Evolutionary conservation across 2,113 vertebrate genomes (phyloP).

Genomic region (Heterotilapia buettikoferi): DNA sequence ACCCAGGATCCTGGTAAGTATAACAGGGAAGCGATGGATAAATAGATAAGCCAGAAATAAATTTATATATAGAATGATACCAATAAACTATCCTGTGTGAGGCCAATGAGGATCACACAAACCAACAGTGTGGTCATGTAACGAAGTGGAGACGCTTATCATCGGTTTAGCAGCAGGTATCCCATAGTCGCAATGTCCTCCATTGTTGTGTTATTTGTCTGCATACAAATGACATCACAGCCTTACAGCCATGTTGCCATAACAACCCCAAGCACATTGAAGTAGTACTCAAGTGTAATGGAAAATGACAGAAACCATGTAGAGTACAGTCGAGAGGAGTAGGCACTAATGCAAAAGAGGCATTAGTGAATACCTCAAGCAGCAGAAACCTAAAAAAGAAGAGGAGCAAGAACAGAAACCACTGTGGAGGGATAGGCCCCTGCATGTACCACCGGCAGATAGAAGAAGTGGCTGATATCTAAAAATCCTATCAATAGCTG

Average conservation of each 20-base stretch:
- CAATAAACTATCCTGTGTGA: not conserved
- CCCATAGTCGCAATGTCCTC: not conserved
- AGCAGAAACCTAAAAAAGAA: not conserved
- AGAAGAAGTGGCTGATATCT: not conserved
- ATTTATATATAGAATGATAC: too few species aligned
- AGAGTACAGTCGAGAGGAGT: not conserved
- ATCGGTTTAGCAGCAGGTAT: not conserved
- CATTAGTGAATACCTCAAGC: not conserved
- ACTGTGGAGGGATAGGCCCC: not conserved
- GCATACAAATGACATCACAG: not conserved
- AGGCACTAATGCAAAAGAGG: not conserved
- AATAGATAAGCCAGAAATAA: too few species aligned
- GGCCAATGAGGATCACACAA: not conserved
- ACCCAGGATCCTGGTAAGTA: too few species aligned
- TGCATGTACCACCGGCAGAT: not conserved
- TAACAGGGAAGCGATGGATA: too few species aligned
- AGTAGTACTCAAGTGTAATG: not conserved
- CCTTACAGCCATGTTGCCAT: not conserved
- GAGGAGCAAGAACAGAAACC: not conserved
- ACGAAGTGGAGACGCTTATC: not conserved
- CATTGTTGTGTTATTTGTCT: rapidly evolving
- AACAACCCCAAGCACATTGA: not conserved
- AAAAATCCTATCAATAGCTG: not conserved
- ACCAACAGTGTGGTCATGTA: not conserved
- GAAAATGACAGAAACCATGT: not conserved